Evolutionary conservation across 2,797 vertebrate species (phyloP), one percentile per base, ranked within the genome.

Genomic region (Malacoraja senta): DNA sequence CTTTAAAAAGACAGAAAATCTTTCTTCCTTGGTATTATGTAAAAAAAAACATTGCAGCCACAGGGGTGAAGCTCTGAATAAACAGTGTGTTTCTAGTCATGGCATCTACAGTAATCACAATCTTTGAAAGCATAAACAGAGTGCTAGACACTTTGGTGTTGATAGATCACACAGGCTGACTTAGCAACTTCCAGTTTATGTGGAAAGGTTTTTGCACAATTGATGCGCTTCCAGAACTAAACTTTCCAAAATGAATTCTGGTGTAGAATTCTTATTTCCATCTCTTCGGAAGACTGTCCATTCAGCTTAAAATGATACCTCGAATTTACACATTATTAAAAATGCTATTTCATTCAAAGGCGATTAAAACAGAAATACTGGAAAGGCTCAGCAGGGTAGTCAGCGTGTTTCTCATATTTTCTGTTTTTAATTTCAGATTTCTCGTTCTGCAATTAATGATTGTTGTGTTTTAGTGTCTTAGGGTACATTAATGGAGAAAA

Each of bases 141-240:
- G n/a, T 68, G 84, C 84, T 65, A 88, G 84, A 88, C 84, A 35
- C 61, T n/a, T 65, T 88, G 84, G 84, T 88, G 84, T 88, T 88
- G 84, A 88, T 88, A 17, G 84, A 88, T 88, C 84, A 88, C 84
- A 88, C 84, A 88, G 61, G 63, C 84, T 88, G 84, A 88, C 65
- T 88, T 88, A 88, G 84, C 84, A 88, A 88, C 63, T 68, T 88
- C 61, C 84, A 88, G 84, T 35, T 88, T 88, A 35, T 35, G 84
- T 63, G 84, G 84, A 65, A 88, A 88, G 17, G 65, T 68, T 88
- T 53, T 88, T 65, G 65, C 84, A 68, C 84, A 68, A 88, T 10
- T 68, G 63, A 88, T 88, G 63, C 63, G 21, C n/a, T 88, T 61
- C 58, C 61, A 88, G 84, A 88, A 19, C 83, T 63, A 61, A 65